Evolutionary conservation across 2,113 vertebrate species (phyloP).

Genomic region (Gila orcuttii): DNA sequence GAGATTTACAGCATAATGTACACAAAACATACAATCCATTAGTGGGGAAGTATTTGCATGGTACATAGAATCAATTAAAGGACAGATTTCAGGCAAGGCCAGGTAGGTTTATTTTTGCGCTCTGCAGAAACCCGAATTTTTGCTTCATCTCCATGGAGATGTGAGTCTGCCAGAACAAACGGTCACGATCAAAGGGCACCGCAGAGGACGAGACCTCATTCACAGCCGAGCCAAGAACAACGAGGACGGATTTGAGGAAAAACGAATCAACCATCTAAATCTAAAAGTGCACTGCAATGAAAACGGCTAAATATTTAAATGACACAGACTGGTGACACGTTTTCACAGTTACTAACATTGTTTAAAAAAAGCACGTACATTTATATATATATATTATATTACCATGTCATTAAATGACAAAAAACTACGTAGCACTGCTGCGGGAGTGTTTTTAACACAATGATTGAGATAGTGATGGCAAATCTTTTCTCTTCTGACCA

Average conservation of each 20-base stretch:
- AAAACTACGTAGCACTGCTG: neutral
- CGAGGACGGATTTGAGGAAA: neutral
- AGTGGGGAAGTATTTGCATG: conserved; percentile 28
- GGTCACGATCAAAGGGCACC: conserved; percentile 44
- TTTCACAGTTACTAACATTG: neutral
- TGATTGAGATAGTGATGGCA: neutral
- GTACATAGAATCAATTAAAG: conserved; percentile 34
- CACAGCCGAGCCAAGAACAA: conserved; percentile 34
- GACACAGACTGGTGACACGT: neutral
- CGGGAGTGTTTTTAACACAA: neutral
- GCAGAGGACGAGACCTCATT: conserved; percentile 42
- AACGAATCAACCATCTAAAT: neutral
- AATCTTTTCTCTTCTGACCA: neutral
- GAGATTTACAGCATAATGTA: conserved; percentile 37
- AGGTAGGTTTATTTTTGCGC: conserved; percentile 45
- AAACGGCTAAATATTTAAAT: neutral
- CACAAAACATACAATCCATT: conserved; percentile 43
- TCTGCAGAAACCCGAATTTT: conserved; percentile 5
- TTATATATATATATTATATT: neutral
- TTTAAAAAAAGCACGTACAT: neutral
- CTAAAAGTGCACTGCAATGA: neutral
- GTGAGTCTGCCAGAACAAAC: conserved; percentile 42
- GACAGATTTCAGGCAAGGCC: conserved; percentile 29
- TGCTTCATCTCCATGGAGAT: conserved; percentile 56
- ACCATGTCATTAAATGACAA: neutral